Evolutionary conservation across 2,113 vertebrate species (phyloP).

Genomic region (Rutilus rutilus): DNA sequence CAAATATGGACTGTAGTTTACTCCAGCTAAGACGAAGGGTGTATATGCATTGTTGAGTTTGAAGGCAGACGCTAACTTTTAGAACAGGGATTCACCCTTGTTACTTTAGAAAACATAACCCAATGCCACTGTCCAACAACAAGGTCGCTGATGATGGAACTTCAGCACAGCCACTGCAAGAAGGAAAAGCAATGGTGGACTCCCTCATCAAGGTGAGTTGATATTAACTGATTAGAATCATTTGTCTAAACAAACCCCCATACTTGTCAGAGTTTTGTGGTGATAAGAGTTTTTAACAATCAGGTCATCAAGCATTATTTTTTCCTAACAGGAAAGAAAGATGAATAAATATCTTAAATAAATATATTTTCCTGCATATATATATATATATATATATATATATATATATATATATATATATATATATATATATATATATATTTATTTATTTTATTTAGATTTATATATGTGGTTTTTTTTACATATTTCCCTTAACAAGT

Average conservation of each 20-base stretch:
- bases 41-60: constrained; percentile 55
- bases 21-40: constrained; percentile 21
- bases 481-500: background rate
- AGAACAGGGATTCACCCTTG: constrained; percentile 57
- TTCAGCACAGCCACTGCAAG: constrained; percentile 61
- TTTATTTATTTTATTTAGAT: too few relatives aligned
- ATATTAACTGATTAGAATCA: background rate
- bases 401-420: too few relatives aligned
- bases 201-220: constrained; percentile 74
- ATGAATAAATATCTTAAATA: too few relatives aligned
- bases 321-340: background rate
- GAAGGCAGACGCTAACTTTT: constrained; percentile 56
- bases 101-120: constrained; percentile 57
- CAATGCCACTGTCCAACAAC: constrained; percentile 77
- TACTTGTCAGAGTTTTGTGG: background rate
- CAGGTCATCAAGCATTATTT: background rate
- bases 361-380: too few relatives aligned
- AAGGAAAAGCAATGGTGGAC: constrained; percentile 72
- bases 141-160: constrained; percentile 72
- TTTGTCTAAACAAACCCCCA: background rate
- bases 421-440: too few relatives aligned
- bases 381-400: too few relatives aligned
- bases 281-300: background rate
- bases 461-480: too few relatives aligned
- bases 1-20: constrained; percentile 3